phyloP scores from a whole-genome alignment of 2,888 invertebrate species.

The Gandaritis pyraliata region DNA sequence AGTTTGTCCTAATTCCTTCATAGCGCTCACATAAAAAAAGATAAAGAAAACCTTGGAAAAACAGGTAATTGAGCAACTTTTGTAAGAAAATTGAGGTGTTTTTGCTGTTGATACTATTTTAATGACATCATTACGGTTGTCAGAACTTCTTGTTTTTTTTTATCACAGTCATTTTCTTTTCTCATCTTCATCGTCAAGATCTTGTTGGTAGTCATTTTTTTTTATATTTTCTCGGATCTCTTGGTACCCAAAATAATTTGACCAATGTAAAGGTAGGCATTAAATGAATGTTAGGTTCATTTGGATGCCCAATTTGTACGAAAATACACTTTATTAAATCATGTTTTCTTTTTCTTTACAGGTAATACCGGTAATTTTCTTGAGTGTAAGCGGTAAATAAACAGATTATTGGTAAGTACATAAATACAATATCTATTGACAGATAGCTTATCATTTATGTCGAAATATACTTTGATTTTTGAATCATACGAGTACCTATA shows the following conservation, averaged over 20 bases:
- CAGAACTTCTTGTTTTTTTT: no score
- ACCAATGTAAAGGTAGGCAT: no score
- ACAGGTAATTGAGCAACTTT: conserved; percentile 21
- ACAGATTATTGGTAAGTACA: background rate
- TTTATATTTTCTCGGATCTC: no score
- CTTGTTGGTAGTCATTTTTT: no score
- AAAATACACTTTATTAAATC: no score
- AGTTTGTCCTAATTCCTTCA: conserved; percentile 19
- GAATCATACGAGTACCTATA: no score
- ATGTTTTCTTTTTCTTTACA: conserved; percentile 24
- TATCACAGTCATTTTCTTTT: no score
- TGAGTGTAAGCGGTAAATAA: conserved; percentile 15
- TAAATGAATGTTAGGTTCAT: no score
- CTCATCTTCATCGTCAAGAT: no score
- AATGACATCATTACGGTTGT: no score
- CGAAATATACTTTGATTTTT: background rate
- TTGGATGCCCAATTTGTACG: no score
- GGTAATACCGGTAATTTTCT: conserved; percentile 29
- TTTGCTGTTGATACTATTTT: conserved; percentile 20
- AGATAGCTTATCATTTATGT: conserved; percentile 2
- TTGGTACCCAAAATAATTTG: no score
- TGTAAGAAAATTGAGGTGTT: conserved; percentile 11
- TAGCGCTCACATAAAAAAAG: conserved; percentile 20
- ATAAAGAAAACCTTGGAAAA: conserved; percentile 8
- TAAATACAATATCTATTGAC: background rate